A percentile compares a stretch with the other conserved stretches of the same genome.
These are phyloP conservation scores for Pollenia labialis DNA, from an alignment of 2,888 invertebrate genomes.

Conservation along the genomic window DNA sequence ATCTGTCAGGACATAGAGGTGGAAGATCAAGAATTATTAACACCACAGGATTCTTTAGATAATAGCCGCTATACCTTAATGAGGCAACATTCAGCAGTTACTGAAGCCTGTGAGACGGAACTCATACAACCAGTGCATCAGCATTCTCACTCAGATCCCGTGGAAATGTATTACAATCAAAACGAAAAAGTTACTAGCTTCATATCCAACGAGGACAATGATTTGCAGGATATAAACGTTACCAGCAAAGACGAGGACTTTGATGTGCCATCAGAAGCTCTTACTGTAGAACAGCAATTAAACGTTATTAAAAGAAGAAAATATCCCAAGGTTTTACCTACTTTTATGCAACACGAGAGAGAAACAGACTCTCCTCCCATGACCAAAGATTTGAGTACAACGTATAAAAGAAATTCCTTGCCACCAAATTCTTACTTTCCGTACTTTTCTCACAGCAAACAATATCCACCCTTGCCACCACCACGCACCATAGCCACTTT, in stretches of 20 bases:
- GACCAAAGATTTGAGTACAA: slow-evolving; percentile 76
- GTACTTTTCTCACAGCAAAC: slow-evolving; percentile 74
- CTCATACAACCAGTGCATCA: slow-evolving; percentile 84
- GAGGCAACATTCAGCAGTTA: slow-evolving; percentile 79
- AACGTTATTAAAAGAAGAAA: slow-evolving; percentile 90
- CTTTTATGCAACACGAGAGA: slow-evolving; percentile 78
- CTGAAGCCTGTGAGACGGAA: slow-evolving; percentile 79
- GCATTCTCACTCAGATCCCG: slow-evolving; percentile 89
- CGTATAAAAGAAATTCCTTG: slow-evolving; percentile 87
- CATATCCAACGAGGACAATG: slow-evolving; percentile 75
- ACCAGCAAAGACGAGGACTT: slow-evolving; percentile 88
- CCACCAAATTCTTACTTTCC: slow-evolving; percentile 85
- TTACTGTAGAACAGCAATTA: slow-evolving; percentile 89
- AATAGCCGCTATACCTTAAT: slow-evolving; percentile 81
- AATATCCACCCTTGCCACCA: slow-evolving; percentile 89
- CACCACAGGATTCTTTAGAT: slow-evolving; percentile 81
- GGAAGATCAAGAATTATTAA: slow-evolving; percentile 80
- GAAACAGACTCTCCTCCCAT: slow-evolving; percentile 74
- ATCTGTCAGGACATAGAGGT: slow-evolving; percentile 83
- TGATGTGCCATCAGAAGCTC: slow-evolving; percentile 76
- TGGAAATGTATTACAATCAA: slow-evolving; percentile 85
- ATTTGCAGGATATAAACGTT: slow-evolving; percentile 88
- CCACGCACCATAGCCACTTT: slow-evolving; percentile 89
- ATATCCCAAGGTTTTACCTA: slow-evolving; percentile 94
- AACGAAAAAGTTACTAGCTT: slow-evolving; percentile 85